Evolutionary conservation across 2,113 vertebrate species (phyloP).

Genomic region (Orthochromis indermauri): DNA sequence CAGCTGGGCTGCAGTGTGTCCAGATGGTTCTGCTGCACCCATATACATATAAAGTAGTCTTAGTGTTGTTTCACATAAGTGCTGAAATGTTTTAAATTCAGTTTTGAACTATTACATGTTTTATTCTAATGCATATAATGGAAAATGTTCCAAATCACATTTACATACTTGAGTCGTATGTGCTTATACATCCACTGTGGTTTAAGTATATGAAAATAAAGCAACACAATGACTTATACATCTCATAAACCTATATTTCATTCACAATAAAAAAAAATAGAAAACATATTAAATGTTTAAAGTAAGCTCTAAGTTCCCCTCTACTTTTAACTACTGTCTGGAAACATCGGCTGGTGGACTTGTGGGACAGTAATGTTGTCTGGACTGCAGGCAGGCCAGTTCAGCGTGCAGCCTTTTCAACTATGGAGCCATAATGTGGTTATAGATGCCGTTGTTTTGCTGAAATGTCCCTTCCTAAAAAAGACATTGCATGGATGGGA

Average conservation of each 20-base stretch:
- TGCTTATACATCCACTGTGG: neutral
- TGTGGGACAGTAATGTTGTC: neutral
- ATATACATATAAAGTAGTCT: neutral
- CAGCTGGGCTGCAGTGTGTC: slow-evolving; percentile 1
- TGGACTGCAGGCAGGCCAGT: neutral
- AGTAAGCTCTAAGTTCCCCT: neutral
- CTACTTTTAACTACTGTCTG: neutral
- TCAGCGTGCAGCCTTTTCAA: neutral
- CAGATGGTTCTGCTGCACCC: slow-evolving; percentile 6
- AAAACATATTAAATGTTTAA: neutral
- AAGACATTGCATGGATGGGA: neutral
- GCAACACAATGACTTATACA: neutral
- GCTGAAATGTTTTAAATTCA: neutral
- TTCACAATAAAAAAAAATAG: neutral
- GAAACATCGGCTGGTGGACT: neutral
- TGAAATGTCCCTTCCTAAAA: neutral
- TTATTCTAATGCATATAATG: neutral
- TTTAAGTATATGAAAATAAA: neutral
- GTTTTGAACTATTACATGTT: neutral
- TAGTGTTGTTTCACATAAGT: neutral
- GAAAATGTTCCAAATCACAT: neutral
- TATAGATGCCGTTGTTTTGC: neutral
- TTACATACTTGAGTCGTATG: neutral
- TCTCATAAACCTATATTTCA: neutral
- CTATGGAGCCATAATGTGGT: neutral